phyloP scores from a whole-genome alignment of 1,140 invertebrate genomes.

The Lasioglossum baleicum region DNA sequence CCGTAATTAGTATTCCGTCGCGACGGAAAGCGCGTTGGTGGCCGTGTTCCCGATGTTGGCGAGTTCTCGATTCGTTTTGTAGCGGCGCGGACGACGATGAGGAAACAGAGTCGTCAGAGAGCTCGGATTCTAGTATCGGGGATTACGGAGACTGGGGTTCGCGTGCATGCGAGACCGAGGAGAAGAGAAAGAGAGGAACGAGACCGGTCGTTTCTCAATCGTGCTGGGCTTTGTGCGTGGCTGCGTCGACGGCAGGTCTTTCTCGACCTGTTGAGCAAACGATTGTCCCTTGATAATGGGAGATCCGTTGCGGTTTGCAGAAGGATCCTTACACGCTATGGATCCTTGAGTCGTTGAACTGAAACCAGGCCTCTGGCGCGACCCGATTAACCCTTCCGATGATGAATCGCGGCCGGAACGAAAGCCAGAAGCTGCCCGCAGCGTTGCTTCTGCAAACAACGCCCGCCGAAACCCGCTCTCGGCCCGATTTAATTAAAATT shows the following conservation, averaged over 20 bases:
- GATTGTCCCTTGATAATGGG: background rate
- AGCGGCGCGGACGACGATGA: too few species aligned
- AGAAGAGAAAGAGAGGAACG: background rate
- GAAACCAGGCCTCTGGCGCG: too few species aligned
- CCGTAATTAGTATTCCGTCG: constrained; percentile 42
- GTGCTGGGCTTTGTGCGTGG: constrained; percentile 10
- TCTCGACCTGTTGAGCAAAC: constrained; percentile 30
- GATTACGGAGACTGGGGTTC: background rate
- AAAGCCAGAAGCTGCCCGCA: background rate
- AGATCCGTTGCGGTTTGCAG: constrained; percentile 1
- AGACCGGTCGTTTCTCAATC: constrained; percentile 36
- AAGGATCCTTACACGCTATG: background rate
- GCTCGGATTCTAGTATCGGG: background rate
- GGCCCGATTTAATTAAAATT: background rate
- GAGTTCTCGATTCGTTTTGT: constrained; percentile 1
- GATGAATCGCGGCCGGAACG: background rate
- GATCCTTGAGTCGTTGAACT: constrained; percentile 6
- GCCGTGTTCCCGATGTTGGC: background rate
- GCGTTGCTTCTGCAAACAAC: background rate
- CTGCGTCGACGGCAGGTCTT: constrained; percentile 10
- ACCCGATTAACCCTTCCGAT: background rate
- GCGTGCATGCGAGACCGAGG: constrained; percentile 25
- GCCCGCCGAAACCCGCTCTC: background rate
- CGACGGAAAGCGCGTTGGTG: constrained; percentile 34
- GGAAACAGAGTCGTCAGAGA: constrained; percentile 2